Evolutionary conservation across 2,113 vertebrate genomes (phyloP).

Genomic region (Spheniscus mendiculus): DNA sequence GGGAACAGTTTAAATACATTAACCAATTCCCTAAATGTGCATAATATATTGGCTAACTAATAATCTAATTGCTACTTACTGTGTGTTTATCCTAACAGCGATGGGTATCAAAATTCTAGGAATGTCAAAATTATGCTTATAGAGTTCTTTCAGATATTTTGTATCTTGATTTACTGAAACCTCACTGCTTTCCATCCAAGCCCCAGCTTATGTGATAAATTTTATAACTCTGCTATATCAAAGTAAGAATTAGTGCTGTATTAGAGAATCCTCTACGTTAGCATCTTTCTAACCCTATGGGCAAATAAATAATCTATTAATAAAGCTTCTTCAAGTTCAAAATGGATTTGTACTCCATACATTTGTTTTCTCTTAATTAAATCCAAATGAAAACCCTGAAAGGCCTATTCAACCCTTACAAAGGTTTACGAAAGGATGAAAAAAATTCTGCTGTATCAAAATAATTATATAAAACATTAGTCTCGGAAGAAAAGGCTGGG

Average conservation of each 20-base stretch:
- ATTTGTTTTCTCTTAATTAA: constrained; percentile 5
- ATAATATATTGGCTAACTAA: neutral
- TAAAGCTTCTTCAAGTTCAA: neutral
- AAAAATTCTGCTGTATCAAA: constrained; percentile 12
- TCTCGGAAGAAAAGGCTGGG: constrained; percentile 6
- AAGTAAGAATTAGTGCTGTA: neutral
- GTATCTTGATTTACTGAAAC: neutral
- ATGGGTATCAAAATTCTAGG: neutral
- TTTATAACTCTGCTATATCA: neutral
- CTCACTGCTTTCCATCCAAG: neutral
- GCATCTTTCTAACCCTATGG: neutral
- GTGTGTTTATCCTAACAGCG: neutral
- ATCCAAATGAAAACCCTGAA: constrained; percentile 9
- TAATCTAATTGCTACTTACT: neutral
- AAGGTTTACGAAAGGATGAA: neutral
- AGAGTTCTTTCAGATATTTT: neutral
- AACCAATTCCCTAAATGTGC: neutral
- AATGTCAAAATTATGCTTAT: neutral
- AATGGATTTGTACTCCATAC: neutral
- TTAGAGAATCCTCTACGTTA: neutral
- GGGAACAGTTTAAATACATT: neutral
- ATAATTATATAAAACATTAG: constrained; percentile 58
- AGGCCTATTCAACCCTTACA: neutral
- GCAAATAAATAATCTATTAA: constrained; percentile 23
- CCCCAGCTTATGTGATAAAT: neutral